These are phyloP conservation scores for Amiota mariae DNA, from an alignment of 2,888 invertebrate genomes.

Conservation along the genomic window DNA sequence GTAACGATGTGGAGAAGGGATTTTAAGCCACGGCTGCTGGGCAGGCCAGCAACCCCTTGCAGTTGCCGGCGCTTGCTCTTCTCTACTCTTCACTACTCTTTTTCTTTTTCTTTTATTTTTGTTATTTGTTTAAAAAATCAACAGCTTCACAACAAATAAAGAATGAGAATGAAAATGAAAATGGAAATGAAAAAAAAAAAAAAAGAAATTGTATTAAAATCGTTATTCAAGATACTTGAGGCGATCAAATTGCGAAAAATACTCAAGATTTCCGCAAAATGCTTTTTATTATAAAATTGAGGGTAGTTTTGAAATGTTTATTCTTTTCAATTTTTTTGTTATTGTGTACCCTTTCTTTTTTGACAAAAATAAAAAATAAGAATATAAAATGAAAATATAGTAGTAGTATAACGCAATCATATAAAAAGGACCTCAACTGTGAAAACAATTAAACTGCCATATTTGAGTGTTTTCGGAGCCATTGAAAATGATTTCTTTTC, in stretches of 20 bases:
- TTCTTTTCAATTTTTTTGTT: not conserved
- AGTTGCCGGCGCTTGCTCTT: too few species aligned
- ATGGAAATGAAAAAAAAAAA: conserved; percentile 5
- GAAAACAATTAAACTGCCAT: conserved; percentile 23
- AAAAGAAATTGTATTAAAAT: conserved; percentile 6
- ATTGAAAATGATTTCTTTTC: not conserved
- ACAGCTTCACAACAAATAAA: conserved; percentile 12
- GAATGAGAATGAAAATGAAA: not conserved
- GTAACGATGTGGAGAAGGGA: not conserved
- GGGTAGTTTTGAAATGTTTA: conserved; percentile 17
- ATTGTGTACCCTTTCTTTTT: not conserved
- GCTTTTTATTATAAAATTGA: not conserved
- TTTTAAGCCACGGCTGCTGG: not conserved
- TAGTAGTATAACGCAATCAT: too few species aligned
- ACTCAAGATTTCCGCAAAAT: conserved; percentile 20
- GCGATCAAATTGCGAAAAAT: conserved; percentile 17
- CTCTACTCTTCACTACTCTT: not conserved
- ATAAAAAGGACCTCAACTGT: conserved; percentile 1
- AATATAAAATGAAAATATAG: not conserved
- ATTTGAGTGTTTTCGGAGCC: not conserved
- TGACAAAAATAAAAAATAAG: not conserved
- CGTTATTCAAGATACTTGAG: conserved; percentile 21
- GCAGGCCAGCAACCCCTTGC: conserved; percentile 3
- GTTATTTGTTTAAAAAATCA: conserved; percentile 29
- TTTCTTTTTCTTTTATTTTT: conserved; percentile 2